These are phyloP conservation scores for Tortricodes alternella DNA, from an alignment of 2,888 invertebrate species.

Conservation along the genomic window DNA sequence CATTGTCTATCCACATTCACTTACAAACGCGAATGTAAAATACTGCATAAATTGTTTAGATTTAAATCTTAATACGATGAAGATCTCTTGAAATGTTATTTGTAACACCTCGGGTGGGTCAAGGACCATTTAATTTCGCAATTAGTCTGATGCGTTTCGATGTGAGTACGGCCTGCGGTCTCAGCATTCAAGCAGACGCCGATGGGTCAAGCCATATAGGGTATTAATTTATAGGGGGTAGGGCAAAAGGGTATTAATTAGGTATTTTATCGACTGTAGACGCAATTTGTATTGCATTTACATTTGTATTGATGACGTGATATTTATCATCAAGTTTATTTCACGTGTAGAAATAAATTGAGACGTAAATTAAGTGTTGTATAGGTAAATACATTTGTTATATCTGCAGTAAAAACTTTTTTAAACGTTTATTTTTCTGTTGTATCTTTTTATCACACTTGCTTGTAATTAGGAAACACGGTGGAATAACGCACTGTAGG, in stretches of 20 bases:
- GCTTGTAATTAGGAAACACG: too few relatives aligned
- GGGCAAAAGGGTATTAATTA: slow-evolving; percentile 14
- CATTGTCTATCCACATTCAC: too few relatives aligned
- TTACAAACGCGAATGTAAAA: background rate
- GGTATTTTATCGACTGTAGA: background rate
- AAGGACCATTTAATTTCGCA: slow-evolving; percentile 21
- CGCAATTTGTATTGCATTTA: too few relatives aligned
- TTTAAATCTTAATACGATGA: slow-evolving; percentile 13
- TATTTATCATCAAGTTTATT: background rate
- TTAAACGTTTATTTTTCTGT: too few relatives aligned
- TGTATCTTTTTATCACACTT: too few relatives aligned
- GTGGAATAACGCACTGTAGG: too few relatives aligned
- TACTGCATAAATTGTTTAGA: slow-evolving; percentile 3
- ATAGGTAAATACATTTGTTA: too few relatives aligned
- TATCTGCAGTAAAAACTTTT: too few relatives aligned
- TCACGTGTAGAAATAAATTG: too few relatives aligned
- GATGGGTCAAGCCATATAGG: slow-evolving; percentile 3
- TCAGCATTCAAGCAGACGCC: background rate
- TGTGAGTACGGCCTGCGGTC: too few relatives aligned
- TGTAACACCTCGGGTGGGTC: slow-evolving; percentile 14
- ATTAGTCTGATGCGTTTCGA: slow-evolving; percentile 3
- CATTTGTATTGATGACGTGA: slow-evolving; percentile 7
- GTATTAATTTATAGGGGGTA: background rate
- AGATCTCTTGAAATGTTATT: slow-evolving; percentile 7
- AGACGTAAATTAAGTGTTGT: too few relatives aligned